A percentile compares a stretch with the other conserved stretches of the same genome.
phyloP scores from a whole-genome alignment of 2,888 invertebrate species.

The Argyresthia albistria region DNA sequence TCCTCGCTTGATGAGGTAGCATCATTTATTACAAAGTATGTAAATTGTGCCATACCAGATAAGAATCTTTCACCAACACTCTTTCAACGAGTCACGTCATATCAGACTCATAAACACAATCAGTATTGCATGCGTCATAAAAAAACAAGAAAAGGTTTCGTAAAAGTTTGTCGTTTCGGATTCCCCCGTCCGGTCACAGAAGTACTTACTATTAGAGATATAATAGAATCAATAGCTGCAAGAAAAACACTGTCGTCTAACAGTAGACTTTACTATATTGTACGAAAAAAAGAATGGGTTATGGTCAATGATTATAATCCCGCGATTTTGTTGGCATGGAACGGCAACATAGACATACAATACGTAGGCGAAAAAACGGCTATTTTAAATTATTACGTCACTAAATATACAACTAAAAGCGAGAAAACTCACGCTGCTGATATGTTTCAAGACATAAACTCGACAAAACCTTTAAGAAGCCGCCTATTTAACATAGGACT shows the following conservation, averaged over 20 bases:
- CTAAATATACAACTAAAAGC: constrained; percentile 24
- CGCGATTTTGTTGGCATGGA: constrained; percentile 19
- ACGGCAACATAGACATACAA: constrained; percentile 27
- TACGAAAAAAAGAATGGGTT: constrained; percentile 13
- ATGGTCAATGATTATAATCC: constrained; percentile 24
- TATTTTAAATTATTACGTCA: constrained; percentile 19
- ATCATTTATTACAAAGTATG: constrained; percentile 15
- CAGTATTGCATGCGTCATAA: constrained; percentile 18
- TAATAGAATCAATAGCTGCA: constrained; percentile 11
- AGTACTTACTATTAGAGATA: not conserved
- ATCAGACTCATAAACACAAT: constrained; percentile 21
- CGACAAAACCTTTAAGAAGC: constrained; percentile 20
- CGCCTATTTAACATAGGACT: constrained; percentile 21
- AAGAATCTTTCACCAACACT: constrained; percentile 19
- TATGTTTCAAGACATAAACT: constrained; percentile 18
- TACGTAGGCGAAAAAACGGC: constrained; percentile 19
- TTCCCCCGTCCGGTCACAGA: not conserved
- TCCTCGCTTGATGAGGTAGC: constrained; percentile 18
- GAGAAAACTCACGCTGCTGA: constrained; percentile 19
- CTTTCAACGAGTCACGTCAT: constrained; percentile 16
- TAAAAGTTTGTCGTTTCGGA: not conserved
- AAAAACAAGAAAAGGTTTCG: constrained; percentile 13
- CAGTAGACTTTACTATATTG: constrained; percentile 20
- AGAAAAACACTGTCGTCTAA: constrained; percentile 17
- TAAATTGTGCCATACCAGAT: not conserved